phyloP scores from a whole-genome alignment of 2,888 invertebrate species.

The Eucera pruinosa region DNA sequence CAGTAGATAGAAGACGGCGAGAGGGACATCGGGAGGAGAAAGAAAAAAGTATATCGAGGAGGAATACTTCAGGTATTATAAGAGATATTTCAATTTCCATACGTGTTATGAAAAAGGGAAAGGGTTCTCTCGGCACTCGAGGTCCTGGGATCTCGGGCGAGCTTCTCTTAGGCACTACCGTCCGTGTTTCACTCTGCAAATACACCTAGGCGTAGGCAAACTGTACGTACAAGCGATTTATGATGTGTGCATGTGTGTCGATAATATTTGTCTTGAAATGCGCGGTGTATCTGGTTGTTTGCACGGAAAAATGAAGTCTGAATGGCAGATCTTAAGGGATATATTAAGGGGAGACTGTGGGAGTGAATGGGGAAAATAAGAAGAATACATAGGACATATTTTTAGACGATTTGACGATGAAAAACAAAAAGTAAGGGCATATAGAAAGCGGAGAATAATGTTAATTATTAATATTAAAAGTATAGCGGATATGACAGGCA shows the following conservation, averaged over 20 bases:
- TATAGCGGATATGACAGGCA: slow-evolving; percentile 4
- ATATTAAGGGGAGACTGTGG: slow-evolving; percentile 29
- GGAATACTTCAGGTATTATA: not conserved
- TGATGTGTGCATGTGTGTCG: slow-evolving; percentile 23
- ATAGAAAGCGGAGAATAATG: slow-evolving; percentile 54
- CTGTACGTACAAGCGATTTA: slow-evolving; percentile 39
- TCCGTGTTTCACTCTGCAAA: slow-evolving; percentile 62
- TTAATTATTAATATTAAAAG: slow-evolving; percentile 41
- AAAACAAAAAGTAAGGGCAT: slow-evolving; percentile 25
- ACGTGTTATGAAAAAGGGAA: not conserved
- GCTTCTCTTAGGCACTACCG: slow-evolving; percentile 63
- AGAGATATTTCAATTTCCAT: not conserved
- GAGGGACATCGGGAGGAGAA: not conserved
- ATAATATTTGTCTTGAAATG: slow-evolving; percentile 14
- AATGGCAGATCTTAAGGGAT: slow-evolving; percentile 10
- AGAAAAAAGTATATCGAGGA: no score
- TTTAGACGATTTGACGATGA: slow-evolving; percentile 76
- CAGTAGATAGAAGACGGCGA: not conserved
- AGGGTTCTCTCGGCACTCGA: slow-evolving; percentile 25
- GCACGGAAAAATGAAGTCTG: not conserved
- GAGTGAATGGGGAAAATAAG: slow-evolving; percentile 40
- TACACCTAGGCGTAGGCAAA: slow-evolving; percentile 35
- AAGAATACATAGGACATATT: slow-evolving; percentile 73
- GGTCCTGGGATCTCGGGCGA: slow-evolving; percentile 57
- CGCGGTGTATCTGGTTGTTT: slow-evolving; percentile 24